phyloP scores from a whole-genome alignment of 2,888 invertebrate species.

The Latrodectus elegans region DNA sequence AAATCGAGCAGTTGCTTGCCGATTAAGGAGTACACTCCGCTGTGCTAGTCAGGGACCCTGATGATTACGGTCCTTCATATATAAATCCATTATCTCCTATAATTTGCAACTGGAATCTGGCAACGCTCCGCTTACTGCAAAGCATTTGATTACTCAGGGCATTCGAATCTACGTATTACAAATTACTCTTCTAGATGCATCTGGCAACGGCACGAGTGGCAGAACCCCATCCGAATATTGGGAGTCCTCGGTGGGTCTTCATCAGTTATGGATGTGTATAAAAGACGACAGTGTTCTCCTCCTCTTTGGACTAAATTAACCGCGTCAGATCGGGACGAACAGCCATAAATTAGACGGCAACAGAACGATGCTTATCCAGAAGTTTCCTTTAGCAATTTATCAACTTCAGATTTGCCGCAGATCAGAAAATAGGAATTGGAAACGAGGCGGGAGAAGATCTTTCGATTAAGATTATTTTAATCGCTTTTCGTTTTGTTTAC shows the following conservation, averaged over 20 bases:
- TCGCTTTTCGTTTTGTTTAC: background rate
- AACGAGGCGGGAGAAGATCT: background rate
- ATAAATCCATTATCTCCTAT: too few relatives aligned
- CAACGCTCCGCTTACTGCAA: background rate
- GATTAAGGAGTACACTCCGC: too few relatives aligned
- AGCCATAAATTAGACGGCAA: constrained; percentile 16
- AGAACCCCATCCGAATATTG: background rate
- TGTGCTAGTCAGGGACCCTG: too few relatives aligned
- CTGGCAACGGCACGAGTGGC: background rate
- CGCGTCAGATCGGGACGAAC: constrained; percentile 1
- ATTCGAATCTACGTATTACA: background rate
- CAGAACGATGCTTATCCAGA: constrained; percentile 18
- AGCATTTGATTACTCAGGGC: background rate
- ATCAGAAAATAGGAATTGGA: constrained; percentile 1
- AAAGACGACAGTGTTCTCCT: background rate
- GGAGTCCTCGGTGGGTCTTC: background rate
- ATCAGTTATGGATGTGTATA: background rate
- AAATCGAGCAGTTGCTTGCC: too few relatives aligned
- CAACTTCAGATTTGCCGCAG: constrained; percentile 14
- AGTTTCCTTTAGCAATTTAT: constrained; percentile 1
- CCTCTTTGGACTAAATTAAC: constrained; percentile 27
- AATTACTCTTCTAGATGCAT: background rate
- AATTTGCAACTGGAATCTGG: too few relatives aligned
- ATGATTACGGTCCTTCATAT: too few relatives aligned
- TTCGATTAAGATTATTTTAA: constrained; percentile 5